Base-by-base conservation (phyloP, 2,113 vertebrate species). In the Coregonus clupeaformis region DNA sequence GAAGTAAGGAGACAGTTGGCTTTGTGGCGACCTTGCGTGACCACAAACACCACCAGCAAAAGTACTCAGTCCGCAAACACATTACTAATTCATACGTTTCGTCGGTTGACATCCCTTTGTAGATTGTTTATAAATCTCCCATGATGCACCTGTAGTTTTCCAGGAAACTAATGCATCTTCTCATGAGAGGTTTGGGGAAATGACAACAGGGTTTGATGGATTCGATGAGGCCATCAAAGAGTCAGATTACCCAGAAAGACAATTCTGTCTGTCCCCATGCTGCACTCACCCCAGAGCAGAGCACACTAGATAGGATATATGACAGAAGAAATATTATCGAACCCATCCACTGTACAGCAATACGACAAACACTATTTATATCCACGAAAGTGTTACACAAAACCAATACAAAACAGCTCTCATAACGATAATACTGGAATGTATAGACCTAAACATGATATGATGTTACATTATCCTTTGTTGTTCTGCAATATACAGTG, bases 181-280 rank as follows among this genome's bases (percentile, higher is more conserved):
- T 72, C 45, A 27, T 29, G 60, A 55, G n/a, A 27, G 75, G 75
- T 68, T 45, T 25, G 47, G 36, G 55, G 30, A 3, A 62, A 18
- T 25, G 74, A 68, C 47, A 11, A 49, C 3, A 74, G 75, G 49
- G 49, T 6, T 52, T 69, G 30, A 73, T 36, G 16, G 9, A 25
- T 29, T 67, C 69, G 12, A 2, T 47, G 3, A 68, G 36, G n/a
- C 73, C 1, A 13, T 2, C 32, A 30, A 69, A 71, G 75, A 60
- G 66, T 85, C 81, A 16, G 49, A 72, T 89, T 84, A 60, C 84
- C 14, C 7, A 42, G 52, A 62, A 42, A 45, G 63, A 72, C 67
- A 77, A 60, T 13, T 18, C 47, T 49, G 0, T 30, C 52, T 81
- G 0, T 30, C 45, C 80, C 55, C 36, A 24, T 14, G 49, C 16